Evolutionary conservation across 2,113 vertebrate species (phyloP), one percentile per base, ranked within the genome.

Genomic region (Anseranas semipalmata): DNA sequence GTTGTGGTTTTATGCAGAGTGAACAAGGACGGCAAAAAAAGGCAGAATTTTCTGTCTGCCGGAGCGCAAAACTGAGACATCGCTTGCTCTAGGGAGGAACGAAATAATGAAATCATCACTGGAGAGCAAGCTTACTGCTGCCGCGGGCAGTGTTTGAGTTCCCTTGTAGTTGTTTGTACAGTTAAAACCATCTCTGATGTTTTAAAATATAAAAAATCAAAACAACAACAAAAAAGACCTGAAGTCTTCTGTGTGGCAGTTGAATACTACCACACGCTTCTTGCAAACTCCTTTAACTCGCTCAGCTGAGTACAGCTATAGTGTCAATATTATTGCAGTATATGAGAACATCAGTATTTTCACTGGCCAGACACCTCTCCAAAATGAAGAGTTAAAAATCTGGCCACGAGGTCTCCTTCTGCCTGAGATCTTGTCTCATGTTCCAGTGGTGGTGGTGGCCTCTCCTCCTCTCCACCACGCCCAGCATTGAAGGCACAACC

Each of bases 51-150:
- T 37, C 28, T 4, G 56, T 81, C 55, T 37, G 19, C n/a, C 28
- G 19, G 37, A 92, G 73, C 32, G 66, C 1, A 6, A 79, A 65
- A 32, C 67, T 33, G 37, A 81, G 81, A 43, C 30, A 20, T 74
- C 9, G 2, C 13, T 68, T 79, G 52, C 72, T 67, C 28, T 68
- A 37, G 85, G 74, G 80, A 78, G 24, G n/a, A n/a, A n/a, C n/a
- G n/a, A n/a, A n/a, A n/a, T n/a, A 96, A 67, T 86, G 1, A 78
- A 63, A 74, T 89, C 35, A 41, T 87, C 70, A 48, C 33, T 39
- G 59, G 41, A 67, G 87, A 70, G 41, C 30, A 22, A 74, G 35
- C 25, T 20, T 35, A 52, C 68, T 56, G 65, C 68, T 94, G 9
- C 62, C 53, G 45, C 17, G 52, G 77, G 35, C 45, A 76, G 66